Evolutionary conservation across 2,797 vertebrate species (phyloP).

Genomic region (Enteromius paludinosus): DNA sequence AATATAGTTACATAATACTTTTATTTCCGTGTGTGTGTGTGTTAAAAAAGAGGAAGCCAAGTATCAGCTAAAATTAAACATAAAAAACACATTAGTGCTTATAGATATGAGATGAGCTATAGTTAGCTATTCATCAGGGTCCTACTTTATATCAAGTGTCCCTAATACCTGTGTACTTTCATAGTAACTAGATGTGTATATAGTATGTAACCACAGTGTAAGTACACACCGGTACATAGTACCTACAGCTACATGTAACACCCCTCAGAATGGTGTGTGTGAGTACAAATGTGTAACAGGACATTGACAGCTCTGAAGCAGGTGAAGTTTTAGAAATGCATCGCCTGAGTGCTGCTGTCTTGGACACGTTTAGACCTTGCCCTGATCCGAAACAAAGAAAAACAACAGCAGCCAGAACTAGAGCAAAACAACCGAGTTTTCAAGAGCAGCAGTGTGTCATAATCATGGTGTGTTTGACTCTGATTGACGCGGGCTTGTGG

Average conservation of each 20-base stretch:
- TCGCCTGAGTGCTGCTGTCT: not conserved
- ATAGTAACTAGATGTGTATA: too few species aligned
- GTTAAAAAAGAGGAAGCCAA: too few species aligned
- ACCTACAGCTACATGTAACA: too few species aligned
- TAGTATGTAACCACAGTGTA: too few species aligned
- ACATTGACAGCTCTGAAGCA: too few species aligned
- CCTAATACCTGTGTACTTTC: too few species aligned
- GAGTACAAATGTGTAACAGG: too few species aligned
- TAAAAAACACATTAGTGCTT: not conserved
- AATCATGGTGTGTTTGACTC: not conserved
- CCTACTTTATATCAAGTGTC: too few species aligned
- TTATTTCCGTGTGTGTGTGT: not conserved
- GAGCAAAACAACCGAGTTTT: not conserved
- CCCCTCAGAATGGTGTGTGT: too few species aligned
- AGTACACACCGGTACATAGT: too few species aligned
- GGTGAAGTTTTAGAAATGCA: not conserved
- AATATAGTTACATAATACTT: not conserved
- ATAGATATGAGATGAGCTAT: not conserved
- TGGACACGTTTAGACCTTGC: not conserved
- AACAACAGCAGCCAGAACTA: not conserved
- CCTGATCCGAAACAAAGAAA: not conserved
- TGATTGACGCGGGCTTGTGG: conserved; percentile 1
- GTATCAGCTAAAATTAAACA: too few species aligned
- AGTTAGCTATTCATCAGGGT: too few species aligned
- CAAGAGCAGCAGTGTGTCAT: not conserved